Conservation (phyloP, 2,113 vertebrate genomes). For the Siniperca chuatsi region DNA sequence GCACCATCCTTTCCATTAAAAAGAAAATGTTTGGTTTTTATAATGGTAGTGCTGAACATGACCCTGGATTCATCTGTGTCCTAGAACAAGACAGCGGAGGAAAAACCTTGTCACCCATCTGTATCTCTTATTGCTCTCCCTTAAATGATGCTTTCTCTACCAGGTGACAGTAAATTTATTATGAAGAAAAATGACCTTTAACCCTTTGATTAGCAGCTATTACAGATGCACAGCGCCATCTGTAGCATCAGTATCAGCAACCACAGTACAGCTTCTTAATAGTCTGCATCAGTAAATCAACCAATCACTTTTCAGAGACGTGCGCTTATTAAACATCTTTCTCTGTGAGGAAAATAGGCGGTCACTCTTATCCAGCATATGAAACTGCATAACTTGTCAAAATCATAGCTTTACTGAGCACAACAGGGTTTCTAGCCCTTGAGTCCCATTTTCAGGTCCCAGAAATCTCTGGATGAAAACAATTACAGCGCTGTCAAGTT, state of each 20-base stretch:
- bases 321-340: neutral
- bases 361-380: neutral
- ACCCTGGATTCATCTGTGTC: too few species aligned
- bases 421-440: neutral
- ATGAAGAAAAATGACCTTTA: neutral
- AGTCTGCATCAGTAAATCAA: neutral
- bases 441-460: neutral
- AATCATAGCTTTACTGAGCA: too few species aligned
- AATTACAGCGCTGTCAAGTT: constrained; percentile 10
- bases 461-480: neutral
- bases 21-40: too few species aligned
- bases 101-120: neutral
- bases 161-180: neutral
- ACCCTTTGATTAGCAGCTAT: neutral
- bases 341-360: neutral
- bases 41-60: too few species aligned
- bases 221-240: neutral
- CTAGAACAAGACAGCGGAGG: too few species aligned
- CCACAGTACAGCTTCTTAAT: neutral
- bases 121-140: neutral
- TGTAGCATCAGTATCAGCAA: neutral
- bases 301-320: neutral
- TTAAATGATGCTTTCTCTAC: neutral
- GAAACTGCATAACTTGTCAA: neutral
- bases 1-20: too few species aligned